Base-by-base conservation (phyloP, 2,797 vertebrate species). In the Coracias cyanogaster region DNA sequence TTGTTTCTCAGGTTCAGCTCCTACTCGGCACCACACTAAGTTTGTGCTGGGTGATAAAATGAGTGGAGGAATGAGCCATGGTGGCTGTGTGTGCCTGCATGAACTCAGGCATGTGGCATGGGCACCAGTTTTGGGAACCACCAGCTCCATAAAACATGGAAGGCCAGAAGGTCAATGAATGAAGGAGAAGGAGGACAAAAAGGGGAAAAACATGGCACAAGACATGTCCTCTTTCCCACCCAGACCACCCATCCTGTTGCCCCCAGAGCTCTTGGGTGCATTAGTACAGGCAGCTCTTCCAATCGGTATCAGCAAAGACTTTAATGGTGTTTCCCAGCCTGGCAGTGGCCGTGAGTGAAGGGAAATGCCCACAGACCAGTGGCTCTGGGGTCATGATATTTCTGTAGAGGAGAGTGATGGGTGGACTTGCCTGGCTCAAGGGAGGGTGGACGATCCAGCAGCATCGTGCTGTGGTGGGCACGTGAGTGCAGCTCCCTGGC, bases 31-130 rank as follows among this genome's bases (percentile, higher is more conserved):
- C 17, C 0, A 1, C 66, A 54, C 26, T 31, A n/a, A 45, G 51
- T 10, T 69, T n/a, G 5, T 3, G 1, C 0, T 29, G 48, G 16
- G 26, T 0, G 4, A 11, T 21, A 14, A 24, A 79, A n/a, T 0
- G 1, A 54, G 49, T 1, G 2, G 29, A 87, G 57, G 57, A 46
- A 15, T 0, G 2, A 57, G 28, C 20, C 25, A 8, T 5, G 33
- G 29, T 18, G 70, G 15, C 49, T n/a, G 20, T 31, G 19, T 4
- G 4, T 45, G 12, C 15, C 28, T 28, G 19, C 13, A 13, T 29
- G 28, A n/a, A 29, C 35, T 57, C 29, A 26, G 31, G 13, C 41
- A 31, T 0, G 1, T 37, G 48, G 17, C 1, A 2, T 39, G 29
- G 45, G 41, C 12, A 19, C n/a, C n/a, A 0, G 31, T 28, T 28